Evolutionary conservation across 1,140 invertebrate genomes (phyloP).

Genomic region (Metopolophium dirhodum): DNA sequence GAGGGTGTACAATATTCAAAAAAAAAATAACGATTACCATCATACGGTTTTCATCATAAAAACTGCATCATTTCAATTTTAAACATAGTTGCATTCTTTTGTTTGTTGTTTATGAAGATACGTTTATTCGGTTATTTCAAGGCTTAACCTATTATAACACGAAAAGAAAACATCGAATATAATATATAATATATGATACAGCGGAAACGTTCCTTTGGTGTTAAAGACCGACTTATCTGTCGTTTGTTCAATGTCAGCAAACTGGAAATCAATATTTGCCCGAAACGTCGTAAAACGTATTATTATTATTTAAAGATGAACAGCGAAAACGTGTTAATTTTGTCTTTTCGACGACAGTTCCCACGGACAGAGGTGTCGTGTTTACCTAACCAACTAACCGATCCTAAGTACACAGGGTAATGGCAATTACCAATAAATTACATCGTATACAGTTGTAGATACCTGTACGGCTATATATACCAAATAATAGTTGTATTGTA

Average conservation of each 20-base stretch:
- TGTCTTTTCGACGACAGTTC: slow-evolving; percentile 41
- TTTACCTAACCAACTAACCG: slow-evolving; percentile 28
- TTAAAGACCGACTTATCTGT: slow-evolving; percentile 39
- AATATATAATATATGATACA: not conserved
- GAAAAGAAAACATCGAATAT: slow-evolving; percentile 12
- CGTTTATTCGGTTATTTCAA: slow-evolving; percentile 2
- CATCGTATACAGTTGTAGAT: not conserved
- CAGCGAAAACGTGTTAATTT: slow-evolving; percentile 56
- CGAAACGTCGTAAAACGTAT: slow-evolving; percentile 40
- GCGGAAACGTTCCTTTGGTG: slow-evolving; percentile 29
- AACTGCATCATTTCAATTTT: not conserved
- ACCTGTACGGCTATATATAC: not conserved
- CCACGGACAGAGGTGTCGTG: slow-evolving; percentile 40
- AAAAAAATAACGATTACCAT: not conserved
- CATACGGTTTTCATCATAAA: not conserved
- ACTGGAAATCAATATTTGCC: slow-evolving; percentile 55
- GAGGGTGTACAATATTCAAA: not conserved
- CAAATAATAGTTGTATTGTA: not conserved
- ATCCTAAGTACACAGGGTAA: slow-evolving; percentile 44
- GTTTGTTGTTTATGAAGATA: not conserved
- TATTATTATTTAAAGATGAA: slow-evolving; percentile 50
- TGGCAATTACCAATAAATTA: slow-evolving; percentile 33
- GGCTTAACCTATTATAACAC: slow-evolving; percentile 19
- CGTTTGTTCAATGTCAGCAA: slow-evolving; percentile 49
- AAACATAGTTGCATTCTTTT: not conserved